phyloP scores from a whole-genome alignment of 1,140 invertebrate genomes.

The Panagrolaimus sp. region DNA sequence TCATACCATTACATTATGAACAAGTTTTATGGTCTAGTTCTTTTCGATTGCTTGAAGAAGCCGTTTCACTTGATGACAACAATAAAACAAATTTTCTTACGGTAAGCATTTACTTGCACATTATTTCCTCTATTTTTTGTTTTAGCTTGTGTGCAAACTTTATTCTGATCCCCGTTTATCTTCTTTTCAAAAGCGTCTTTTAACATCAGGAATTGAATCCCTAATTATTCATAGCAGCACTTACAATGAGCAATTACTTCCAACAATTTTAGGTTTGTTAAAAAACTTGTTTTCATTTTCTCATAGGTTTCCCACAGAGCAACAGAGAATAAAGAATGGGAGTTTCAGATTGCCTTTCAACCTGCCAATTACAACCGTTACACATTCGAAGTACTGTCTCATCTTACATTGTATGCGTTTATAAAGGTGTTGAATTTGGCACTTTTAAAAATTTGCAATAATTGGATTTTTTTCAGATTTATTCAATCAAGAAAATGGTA shows the following conservation, averaged over 20 bases:
- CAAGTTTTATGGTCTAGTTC: constrained; percentile 4
- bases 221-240: constrained; percentile 12
- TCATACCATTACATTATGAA: neutral
- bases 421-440: constrained; percentile 11
- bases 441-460: neutral
- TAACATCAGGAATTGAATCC: constrained; percentile 8
- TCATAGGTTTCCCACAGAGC: constrained; percentile 3
- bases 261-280: constrained; percentile 6
- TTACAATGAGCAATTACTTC: constrained; percentile 9
- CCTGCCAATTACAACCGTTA: constrained; percentile 16
- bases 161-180: constrained; percentile 9
- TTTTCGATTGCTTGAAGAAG: constrained; percentile 8
- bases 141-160: neutral
- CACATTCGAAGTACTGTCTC: constrained; percentile 12
- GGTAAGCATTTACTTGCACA: too few species aligned
- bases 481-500: neutral
- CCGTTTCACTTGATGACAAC: constrained; percentile 2
- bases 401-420: constrained; percentile 10
- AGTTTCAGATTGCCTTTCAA: constrained; percentile 14
- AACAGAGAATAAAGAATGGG: too few species aligned
- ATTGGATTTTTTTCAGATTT: neutral
- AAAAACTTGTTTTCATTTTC: neutral
- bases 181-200: neutral
- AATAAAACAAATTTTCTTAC: constrained; percentile 5
- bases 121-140: too few species aligned